Evolutionary conservation across 2,113 vertebrate genomes (phyloP).

Genomic region (Cinclus cinclus): DNA sequence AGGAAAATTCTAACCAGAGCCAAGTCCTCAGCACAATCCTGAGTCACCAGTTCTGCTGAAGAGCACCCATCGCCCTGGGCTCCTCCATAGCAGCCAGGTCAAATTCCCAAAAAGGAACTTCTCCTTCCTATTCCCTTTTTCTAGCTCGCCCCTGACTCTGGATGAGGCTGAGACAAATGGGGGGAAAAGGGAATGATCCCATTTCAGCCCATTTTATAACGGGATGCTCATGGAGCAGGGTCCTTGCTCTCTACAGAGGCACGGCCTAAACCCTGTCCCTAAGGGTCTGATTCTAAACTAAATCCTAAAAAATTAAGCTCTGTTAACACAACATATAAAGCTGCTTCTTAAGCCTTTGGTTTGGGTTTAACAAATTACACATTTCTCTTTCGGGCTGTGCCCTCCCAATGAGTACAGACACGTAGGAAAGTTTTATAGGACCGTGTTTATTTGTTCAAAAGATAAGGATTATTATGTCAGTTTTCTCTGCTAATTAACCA

Average conservation of each 20-base stretch:
- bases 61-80: background rate
- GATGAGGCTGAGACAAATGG: rapidly evolving
- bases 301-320: background rate
- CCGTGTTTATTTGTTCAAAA: background rate
- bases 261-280: background rate
- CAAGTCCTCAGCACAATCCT: background rate
- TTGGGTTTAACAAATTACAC: background rate
- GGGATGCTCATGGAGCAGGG: background rate
- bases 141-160: background rate
- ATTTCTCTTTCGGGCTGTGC: background rate
- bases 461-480: background rate
- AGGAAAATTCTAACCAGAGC: background rate
- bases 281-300: background rate
- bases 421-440: background rate
- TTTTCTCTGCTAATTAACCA: background rate
- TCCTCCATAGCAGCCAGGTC: background rate
- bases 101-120: background rate
- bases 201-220: background rate
- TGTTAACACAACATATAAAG: rapidly evolving
- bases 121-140: background rate
- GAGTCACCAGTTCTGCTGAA: background rate
- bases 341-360: background rate
- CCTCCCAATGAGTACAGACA: background rate
- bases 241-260: background rate
- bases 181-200: background rate